Percentiles rank a stretch among this genome's conserved stretches.
Evolutionary conservation across 1,140 invertebrate species (phyloP).

Genomic region (Drosophila grimshawi): DNA sequence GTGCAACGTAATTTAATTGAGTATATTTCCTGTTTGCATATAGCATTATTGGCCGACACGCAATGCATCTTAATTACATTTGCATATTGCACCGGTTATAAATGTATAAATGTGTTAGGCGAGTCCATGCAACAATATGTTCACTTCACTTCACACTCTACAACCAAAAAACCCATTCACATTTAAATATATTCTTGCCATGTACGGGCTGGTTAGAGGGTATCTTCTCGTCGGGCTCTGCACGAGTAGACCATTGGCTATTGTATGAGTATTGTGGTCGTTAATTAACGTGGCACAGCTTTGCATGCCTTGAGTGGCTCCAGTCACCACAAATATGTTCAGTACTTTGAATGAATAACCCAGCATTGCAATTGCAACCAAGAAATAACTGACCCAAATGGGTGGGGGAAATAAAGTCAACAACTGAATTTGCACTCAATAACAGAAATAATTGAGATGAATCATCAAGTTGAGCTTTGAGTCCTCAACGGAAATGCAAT

Average conservation of each 20-base stretch:
- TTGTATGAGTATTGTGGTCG: conserved; percentile 58
- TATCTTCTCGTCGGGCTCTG: not conserved
- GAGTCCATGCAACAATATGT: conserved; percentile 19
- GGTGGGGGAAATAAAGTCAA: conserved; percentile 54
- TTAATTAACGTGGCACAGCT: conserved; percentile 45
- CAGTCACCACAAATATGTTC: not conserved
- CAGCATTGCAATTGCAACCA: not conserved
- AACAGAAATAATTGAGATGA: conserved; percentile 50
- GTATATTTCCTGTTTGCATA: not conserved
- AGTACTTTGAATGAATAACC: not conserved
- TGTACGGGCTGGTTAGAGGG: not conserved
- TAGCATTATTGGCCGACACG: conserved; percentile 31
- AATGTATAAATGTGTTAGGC: conserved; percentile 65
- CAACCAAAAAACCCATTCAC: not conserved
- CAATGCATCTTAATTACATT: conserved; percentile 69
- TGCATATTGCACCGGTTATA: conserved; percentile 66
- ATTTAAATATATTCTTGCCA: no score
- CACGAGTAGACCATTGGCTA: conserved; percentile 29
- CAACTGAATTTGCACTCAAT: conserved; percentile 47
- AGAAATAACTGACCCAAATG: conserved; percentile 41
- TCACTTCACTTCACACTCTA: not conserved
- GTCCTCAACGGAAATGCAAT: conserved; percentile 56
- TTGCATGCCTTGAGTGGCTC: conserved; percentile 3
- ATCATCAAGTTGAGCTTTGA: conserved; percentile 44
- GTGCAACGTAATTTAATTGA: not conserved